Evolutionary conservation across 2,113 vertebrate species (phyloP).

Genomic region (Myiozetetes cayanensis): DNA sequence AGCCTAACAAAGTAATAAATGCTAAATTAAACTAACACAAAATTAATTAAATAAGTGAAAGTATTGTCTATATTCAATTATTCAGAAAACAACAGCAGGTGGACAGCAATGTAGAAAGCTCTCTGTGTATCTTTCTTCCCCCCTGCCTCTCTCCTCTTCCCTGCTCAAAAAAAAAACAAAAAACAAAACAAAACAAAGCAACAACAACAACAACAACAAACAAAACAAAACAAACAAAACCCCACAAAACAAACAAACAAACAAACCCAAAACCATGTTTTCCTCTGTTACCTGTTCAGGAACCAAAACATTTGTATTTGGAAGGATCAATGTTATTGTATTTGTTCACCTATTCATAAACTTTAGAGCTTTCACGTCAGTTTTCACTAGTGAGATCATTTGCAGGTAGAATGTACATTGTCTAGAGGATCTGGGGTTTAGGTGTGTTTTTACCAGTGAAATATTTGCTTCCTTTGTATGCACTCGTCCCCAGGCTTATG

Average conservation of each 20-base stretch:
- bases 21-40: background rate
- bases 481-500: background rate
- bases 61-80: accelerated
- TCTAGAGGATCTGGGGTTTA: background rate
- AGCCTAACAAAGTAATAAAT: background rate
- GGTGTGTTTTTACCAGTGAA: background rate
- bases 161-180: background rate
- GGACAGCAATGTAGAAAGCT: background rate
- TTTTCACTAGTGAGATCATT: background rate
- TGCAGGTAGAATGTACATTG: background rate
- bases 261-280: background rate
- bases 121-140: background rate
- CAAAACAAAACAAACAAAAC: too few species aligned
- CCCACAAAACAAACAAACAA: too few species aligned
- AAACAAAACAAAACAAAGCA: too few species aligned
- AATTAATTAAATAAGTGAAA: background rate
- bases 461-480: background rate
- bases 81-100: background rate
- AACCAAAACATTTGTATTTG: background rate
- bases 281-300: background rate
- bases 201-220: too few species aligned
- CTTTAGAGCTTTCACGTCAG: background rate
- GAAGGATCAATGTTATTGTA: background rate
- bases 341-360: background rate
- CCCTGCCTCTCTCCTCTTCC: background rate